These are phyloP conservation scores for Ctenicera cuprea DNA, from an alignment of 2,888 invertebrate genomes.

Conservation along the genomic window DNA sequence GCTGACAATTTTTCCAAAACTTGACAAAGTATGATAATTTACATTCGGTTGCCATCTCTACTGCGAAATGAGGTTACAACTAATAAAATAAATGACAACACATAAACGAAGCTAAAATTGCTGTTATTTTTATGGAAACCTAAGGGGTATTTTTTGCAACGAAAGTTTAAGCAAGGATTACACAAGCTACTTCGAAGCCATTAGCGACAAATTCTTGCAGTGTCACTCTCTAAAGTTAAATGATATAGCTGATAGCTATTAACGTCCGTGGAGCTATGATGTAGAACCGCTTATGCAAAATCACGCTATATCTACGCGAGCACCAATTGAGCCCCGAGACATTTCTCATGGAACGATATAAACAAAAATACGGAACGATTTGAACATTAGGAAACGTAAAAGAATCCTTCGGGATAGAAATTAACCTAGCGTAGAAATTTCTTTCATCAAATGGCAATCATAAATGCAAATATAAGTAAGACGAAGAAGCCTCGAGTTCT, in stretches of 20 bases:
- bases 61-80: too few relatives aligned
- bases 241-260: slow-evolving; percentile 49
- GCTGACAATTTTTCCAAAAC: too few relatives aligned
- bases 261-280: slow-evolving; percentile 31
- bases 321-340: slow-evolving; percentile 39
- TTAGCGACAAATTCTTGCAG: slow-evolving; percentile 53
- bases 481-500: slow-evolving; percentile 29
- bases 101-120: neutral
- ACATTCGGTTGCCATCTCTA: too few relatives aligned
- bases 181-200: slow-evolving; percentile 35
- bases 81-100: neutral
- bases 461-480: slow-evolving; percentile 49
- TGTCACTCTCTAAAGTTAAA: slow-evolving; percentile 49
- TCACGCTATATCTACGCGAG: slow-evolving; percentile 43
- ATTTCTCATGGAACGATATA: slow-evolving; percentile 44
- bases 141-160: slow-evolving; percentile 22
- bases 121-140: slow-evolving; percentile 14
- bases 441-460: slow-evolving; percentile 47
- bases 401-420: slow-evolving; percentile 47
- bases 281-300: slow-evolving; percentile 44
- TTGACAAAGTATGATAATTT: too few relatives aligned
- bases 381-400: slow-evolving; percentile 43
- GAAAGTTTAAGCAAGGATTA: slow-evolving; percentile 28
- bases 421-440: slow-evolving; percentile 41
- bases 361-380: slow-evolving; percentile 45